Conservation (phyloP, 2,797 vertebrate genomes). For the Enteromius fasciolatus region DNA sequence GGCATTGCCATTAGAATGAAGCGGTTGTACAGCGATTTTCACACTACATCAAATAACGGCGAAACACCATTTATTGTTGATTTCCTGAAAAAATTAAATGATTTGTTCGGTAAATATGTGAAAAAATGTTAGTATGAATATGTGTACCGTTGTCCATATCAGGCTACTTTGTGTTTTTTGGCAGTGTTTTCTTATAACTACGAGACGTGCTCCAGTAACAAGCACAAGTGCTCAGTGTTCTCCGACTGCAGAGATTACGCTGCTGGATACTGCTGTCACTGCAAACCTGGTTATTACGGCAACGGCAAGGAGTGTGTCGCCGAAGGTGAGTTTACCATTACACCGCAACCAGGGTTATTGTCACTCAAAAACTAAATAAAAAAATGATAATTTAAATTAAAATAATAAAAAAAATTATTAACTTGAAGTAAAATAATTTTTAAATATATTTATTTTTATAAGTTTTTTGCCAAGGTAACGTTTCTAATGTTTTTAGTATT, state of each 20-base stretch:
- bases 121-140: too few relatives aligned
- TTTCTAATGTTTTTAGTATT: neutral
- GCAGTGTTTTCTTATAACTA: slow-evolving; percentile 91
- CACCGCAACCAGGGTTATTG: neutral
- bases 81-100: too few relatives aligned
- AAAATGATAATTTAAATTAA: neutral
- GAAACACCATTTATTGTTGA: too few relatives aligned
- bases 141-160: neutral
- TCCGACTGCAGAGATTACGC: slow-evolving; percentile 87
- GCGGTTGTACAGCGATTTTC: too few relatives aligned
- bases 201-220: slow-evolving; percentile 84
- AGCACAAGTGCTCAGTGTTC: slow-evolving; percentile 88
- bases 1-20: too few relatives aligned
- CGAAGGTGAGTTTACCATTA: slow-evolving; percentile 78
- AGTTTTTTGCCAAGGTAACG: neutral
- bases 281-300: slow-evolving; percentile 91
- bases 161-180: slow-evolving; percentile 18
- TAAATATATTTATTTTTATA: neutral
- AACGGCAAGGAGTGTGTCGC: slow-evolving; percentile 93
- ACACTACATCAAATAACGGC: too few relatives aligned
- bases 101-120: too few relatives aligned
- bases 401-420: neutral
- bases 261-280: slow-evolving; percentile 90
- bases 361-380: neutral
- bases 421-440: neutral